Percentiles rank a stretch among this genome's conserved stretches.
Conservation (phyloP, 2,113 vertebrate species). For the Siniperca chuatsi region DNA sequence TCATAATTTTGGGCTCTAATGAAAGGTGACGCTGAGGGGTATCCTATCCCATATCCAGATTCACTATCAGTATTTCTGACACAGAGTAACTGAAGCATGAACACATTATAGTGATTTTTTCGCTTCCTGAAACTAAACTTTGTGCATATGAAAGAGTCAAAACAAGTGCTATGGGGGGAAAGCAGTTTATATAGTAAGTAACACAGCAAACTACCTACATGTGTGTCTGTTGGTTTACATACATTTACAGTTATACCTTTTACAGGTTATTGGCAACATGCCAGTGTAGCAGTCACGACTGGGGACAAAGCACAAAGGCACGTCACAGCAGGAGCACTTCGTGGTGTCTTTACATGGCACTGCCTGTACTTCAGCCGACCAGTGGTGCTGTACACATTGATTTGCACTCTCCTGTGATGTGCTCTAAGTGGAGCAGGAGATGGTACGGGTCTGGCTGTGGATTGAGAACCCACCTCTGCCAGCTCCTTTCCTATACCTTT, state of each 20-base stretch:
- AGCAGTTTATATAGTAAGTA: not conserved
- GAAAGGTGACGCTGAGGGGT: not conserved
- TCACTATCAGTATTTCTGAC: not conserved
- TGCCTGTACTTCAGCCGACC: not conserved
- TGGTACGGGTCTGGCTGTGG: not conserved
- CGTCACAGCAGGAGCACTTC: not conserved
- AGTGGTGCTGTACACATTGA: not conserved
- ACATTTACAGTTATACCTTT: not conserved
- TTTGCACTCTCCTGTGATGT: not conserved
- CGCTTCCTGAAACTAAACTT: not conserved
- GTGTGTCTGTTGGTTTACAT: not conserved
- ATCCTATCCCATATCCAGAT: not conserved
- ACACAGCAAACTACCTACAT: not conserved
- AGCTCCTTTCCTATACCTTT: not conserved
- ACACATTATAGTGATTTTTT: not conserved
- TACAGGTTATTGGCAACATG: not conserved
- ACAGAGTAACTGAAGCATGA: not conserved
- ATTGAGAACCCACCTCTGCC: not conserved
- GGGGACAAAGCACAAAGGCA: not conserved
- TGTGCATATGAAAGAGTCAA: not conserved
- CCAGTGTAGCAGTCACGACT: not conserved
- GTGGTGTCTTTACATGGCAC: not conserved
- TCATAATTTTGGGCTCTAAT: not conserved
- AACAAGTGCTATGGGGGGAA: not conserved
- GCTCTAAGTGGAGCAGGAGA: not conserved